Conservation (phyloP, 2,797 vertebrate species). For the Onychomys leucogaster region DNA sequence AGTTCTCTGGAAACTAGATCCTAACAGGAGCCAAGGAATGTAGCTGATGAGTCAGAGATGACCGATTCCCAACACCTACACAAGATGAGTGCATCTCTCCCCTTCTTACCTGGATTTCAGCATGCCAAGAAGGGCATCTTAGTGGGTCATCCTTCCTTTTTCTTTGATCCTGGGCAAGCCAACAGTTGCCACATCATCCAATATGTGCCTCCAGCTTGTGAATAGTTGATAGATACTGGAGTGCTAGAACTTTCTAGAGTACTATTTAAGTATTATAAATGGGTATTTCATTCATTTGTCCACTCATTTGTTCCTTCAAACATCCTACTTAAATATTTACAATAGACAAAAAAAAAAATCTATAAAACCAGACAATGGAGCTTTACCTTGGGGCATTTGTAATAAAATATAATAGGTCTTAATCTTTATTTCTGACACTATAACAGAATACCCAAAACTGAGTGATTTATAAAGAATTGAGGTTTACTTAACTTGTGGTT, state of each 20-base stretch:
- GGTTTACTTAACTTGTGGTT: not conserved
- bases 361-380: not conserved
- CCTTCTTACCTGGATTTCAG: not conserved
- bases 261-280: not conserved
- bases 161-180: conserved; percentile 27
- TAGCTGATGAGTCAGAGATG: conserved; percentile 47
- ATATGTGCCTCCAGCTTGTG: not conserved
- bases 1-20: not conserved
- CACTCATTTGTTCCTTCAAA: not conserved
- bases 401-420: not conserved
- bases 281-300: not conserved
- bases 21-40: not conserved
- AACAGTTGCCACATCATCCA: not conserved
- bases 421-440: not conserved
- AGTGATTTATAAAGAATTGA: not conserved
- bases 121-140: not conserved
- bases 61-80: not conserved
- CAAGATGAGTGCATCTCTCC: not conserved
- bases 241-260: not conserved
- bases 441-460: not conserved
- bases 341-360: not conserved
- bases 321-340: not conserved
- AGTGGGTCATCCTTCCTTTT: not conserved
- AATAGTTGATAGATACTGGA: not conserved
- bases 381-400: not conserved